A percentile compares a stretch with the other conserved stretches of the same genome.
Evolutionary conservation across 2,888 invertebrate species (phyloP).

Genomic region (Chouioia cunea): DNA sequence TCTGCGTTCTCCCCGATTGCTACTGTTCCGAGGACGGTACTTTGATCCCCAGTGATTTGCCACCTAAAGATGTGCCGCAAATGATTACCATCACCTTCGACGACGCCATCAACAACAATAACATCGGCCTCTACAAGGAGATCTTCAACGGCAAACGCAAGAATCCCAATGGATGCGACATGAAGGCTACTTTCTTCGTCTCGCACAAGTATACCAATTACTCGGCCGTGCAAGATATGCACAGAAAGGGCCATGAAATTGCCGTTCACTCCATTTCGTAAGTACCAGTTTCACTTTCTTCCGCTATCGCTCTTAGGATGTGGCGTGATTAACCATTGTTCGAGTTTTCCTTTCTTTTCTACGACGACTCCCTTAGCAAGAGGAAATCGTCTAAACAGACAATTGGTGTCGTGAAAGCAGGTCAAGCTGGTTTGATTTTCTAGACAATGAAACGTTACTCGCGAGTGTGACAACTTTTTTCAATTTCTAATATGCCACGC

Average conservation of each 20-base stretch:
- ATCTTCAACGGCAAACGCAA: slow-evolving; percentile 90
- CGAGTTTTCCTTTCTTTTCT: background rate
- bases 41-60: slow-evolving; percentile 85
- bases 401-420: slow-evolving; percentile 24
- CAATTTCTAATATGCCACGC: too few species aligned
- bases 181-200: slow-evolving; percentile 92
- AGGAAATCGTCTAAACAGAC: slow-evolving; percentile 1
- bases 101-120: slow-evolving; percentile 95
- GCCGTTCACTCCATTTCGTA: slow-evolving; percentile 94
- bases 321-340: background rate
- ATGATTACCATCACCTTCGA: slow-evolving; percentile 96
- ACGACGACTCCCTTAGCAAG: background rate
- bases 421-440: slow-evolving; percentile 4
- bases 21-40: slow-evolving; percentile 96
- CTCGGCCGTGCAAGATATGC: slow-evolving; percentile 91
- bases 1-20: slow-evolving; percentile 91
- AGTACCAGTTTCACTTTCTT: slow-evolving; percentile 66
- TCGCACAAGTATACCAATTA: slow-evolving; percentile 95
- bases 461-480: background rate
- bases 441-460: slow-evolving; percentile 8
- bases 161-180: slow-evolving; percentile 94
- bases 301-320: background rate
- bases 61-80: slow-evolving; percentile 88
- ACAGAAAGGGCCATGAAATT: slow-evolving; percentile 92
- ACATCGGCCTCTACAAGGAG: slow-evolving; percentile 92